A percentile compares a stretch with the other conserved stretches of the same genome.
phyloP scores from a whole-genome alignment of 2,888 invertebrate species.

The Belgica antarctica region DNA sequence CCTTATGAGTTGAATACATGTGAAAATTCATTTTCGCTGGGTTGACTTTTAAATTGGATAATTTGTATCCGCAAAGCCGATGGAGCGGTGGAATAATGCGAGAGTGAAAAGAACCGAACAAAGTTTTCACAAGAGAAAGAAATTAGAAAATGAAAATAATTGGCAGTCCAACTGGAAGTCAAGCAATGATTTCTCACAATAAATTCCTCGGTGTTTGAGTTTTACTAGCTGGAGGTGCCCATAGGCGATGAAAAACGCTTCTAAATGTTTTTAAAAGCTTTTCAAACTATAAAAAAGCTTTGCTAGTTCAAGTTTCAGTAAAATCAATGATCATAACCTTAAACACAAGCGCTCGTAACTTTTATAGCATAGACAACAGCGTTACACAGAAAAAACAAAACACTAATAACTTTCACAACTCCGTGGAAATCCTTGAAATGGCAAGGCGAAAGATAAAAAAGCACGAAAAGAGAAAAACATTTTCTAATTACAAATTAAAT shows the following conservation, averaged over 20 bases:
- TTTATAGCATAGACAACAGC: no score
- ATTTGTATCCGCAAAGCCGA: conserved; percentile 11
- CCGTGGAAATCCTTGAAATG: no score
- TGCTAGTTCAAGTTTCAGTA: no score
- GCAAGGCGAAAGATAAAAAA: not conserved
- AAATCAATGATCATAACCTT: no score
- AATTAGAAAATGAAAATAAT: not conserved
- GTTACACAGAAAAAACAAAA: no score
- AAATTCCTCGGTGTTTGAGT: conserved; percentile 5
- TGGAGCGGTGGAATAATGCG: no score
- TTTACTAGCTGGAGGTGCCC: no score
- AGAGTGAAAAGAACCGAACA: not conserved
- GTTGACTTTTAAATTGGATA: conserved; percentile 32
- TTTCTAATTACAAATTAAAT: conserved; percentile 26
- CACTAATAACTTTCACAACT: no score
- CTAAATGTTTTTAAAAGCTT: no score
- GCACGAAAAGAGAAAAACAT: not conserved
- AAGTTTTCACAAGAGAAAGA: not conserved
- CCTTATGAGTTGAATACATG: not conserved
- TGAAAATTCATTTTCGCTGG: conserved; percentile 8
- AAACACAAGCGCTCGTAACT: no score
- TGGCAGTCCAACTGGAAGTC: conserved; percentile 1
- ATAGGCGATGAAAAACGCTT: no score
- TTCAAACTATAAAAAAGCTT: no score
- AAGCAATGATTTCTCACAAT: not conserved